Evolutionary conservation across 2,113 vertebrate genomes (phyloP), one percentile per base, ranked within the genome.

Genomic region (Gopherus flavomarginatus): DNA sequence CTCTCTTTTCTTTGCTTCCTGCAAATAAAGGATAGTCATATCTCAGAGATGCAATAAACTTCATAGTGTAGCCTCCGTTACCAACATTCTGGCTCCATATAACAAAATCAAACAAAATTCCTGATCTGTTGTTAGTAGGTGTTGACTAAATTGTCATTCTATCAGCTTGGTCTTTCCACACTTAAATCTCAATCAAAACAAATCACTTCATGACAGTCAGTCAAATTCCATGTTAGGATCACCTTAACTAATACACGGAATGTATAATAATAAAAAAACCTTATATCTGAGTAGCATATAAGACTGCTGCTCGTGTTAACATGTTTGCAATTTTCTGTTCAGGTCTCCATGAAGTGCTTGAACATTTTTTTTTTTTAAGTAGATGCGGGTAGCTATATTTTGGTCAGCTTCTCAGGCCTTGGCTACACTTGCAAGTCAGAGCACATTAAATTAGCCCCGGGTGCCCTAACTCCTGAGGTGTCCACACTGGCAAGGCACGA

Each of bases 1-100:
- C 16, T 88, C 52, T 10, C 42, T 75, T 49, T 44, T 75, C 91
- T 86, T 62, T 62, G 47, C 27, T 57, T 94, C 65, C 44, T 93
- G 42, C 21, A 49, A 57, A 14, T 42, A 83, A 92, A 12, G 59
- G 11, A 59, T n/a, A 29, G 29, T 52, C 38, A 22, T 31, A 54
- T 57, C 14, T 59, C 2, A 24, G 4, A 21, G 26, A 75, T 31
- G 49, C 52, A 85, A 85, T 53, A 42, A 49, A 31, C 6, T 42
- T 75, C n/a, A 44, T 0, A 16, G 44, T 24, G 62, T 59, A 89
- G 59, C 53, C 49, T 56, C 77, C 59, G 52, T 56, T 88, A 38
- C 21, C n/a, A 88, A 44, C 81, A 83, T 8, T 8, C 59, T 5
- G 22, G 26, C 38, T 42, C 6, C 1, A 3, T 88, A 83, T 1